These are phyloP conservation scores for Taphrorychus bicolor DNA, from an alignment of 2,888 invertebrate genomes.

Conservation along the genomic window DNA sequence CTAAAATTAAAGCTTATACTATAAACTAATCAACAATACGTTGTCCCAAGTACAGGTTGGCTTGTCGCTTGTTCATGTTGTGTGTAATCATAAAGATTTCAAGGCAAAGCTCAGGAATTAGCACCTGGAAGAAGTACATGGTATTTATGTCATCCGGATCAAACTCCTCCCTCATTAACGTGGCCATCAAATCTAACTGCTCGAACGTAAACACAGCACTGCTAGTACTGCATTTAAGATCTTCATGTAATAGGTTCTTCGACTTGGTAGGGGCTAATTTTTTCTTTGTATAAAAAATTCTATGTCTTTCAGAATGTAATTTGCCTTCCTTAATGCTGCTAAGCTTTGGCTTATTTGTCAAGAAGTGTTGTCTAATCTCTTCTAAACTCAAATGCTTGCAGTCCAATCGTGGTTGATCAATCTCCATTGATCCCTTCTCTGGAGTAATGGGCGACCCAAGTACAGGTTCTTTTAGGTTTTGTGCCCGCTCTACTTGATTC, in stretches of 20 bases:
- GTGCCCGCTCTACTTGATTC: slow-evolving; percentile 29
- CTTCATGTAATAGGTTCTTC: slow-evolving; percentile 37
- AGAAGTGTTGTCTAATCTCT: slow-evolving; percentile 43
- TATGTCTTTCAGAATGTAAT: slow-evolving; percentile 42
- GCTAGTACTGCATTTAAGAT: slow-evolving; percentile 51
- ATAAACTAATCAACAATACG: slow-evolving; percentile 42
- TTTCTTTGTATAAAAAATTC: slow-evolving; percentile 7
- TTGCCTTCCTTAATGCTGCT: slow-evolving; percentile 42
- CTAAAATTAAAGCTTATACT: not conserved
- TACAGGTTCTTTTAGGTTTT: slow-evolving; percentile 35
- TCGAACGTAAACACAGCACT: slow-evolving; percentile 50
- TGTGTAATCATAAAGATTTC: slow-evolving; percentile 54
- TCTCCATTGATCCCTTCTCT: slow-evolving; percentile 15
- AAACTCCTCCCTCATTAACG: slow-evolving; percentile 47
- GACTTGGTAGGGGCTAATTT: slow-evolving; percentile 15
- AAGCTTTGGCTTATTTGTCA: slow-evolving; percentile 39
- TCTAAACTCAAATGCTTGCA: slow-evolving; percentile 45
- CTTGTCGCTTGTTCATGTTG: slow-evolving; percentile 44
- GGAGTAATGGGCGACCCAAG: slow-evolving; percentile 33
- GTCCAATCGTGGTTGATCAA: slow-evolving; percentile 32
- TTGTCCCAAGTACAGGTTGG: slow-evolving; percentile 46
- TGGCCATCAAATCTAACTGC: slow-evolving; percentile 49
- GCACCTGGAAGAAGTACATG: slow-evolving; percentile 53
- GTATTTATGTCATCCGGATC: slow-evolving; percentile 45
- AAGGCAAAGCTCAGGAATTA: slow-evolving; percentile 53